These are phyloP conservation scores for Paralichthys olivaceus DNA, from an alignment of 2,113 vertebrate species.

Conservation along the genomic window DNA sequence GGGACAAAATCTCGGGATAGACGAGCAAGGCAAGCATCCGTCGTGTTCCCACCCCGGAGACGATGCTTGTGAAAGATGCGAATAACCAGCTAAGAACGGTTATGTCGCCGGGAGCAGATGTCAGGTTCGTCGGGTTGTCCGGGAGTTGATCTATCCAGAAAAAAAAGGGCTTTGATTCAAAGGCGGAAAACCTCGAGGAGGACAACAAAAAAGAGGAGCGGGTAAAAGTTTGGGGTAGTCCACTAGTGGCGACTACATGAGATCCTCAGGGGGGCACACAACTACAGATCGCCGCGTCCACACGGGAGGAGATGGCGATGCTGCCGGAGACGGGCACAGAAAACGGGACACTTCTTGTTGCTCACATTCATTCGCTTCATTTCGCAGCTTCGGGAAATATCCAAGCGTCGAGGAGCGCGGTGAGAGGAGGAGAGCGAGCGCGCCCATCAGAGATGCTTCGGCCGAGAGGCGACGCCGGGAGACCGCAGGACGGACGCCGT, in stretches of 20 bases:
- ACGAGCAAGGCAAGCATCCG: constrained; percentile 73
- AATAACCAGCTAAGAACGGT: constrained; percentile 73
- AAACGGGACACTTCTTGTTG: constrained; percentile 70
- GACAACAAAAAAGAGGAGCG: constrained; percentile 38
- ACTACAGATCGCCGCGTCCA: constrained; percentile 66
- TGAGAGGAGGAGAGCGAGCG: constrained; percentile 53
- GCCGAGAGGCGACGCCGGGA: constrained; percentile 63
- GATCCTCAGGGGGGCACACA: constrained; percentile 54
- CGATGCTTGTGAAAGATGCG: constrained; percentile 70
- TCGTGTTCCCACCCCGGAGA: constrained; percentile 76
- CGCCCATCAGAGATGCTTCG: constrained; percentile 77
- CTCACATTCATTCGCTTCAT: constrained; percentile 87
- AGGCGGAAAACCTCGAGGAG: constrained; percentile 67
- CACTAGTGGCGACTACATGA: constrained; percentile 50
- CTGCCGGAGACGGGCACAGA: constrained; percentile 64
- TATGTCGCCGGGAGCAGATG: constrained; percentile 71
- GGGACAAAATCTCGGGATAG: constrained; percentile 48
- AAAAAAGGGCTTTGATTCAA: constrained; percentile 59
- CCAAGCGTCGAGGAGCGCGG: constrained; percentile 70
- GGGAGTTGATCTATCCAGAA: constrained; percentile 77
- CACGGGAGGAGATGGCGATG: constrained; percentile 51
- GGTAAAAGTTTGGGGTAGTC: constrained; percentile 70
- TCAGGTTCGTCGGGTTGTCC: constrained; percentile 65
- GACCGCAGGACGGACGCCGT: constrained; percentile 63
- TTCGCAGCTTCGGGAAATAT: constrained; percentile 72